Evolutionary conservation across 2,888 invertebrate genomes (phyloP).

Genomic region (Chromoteleia sp.): DNA sequence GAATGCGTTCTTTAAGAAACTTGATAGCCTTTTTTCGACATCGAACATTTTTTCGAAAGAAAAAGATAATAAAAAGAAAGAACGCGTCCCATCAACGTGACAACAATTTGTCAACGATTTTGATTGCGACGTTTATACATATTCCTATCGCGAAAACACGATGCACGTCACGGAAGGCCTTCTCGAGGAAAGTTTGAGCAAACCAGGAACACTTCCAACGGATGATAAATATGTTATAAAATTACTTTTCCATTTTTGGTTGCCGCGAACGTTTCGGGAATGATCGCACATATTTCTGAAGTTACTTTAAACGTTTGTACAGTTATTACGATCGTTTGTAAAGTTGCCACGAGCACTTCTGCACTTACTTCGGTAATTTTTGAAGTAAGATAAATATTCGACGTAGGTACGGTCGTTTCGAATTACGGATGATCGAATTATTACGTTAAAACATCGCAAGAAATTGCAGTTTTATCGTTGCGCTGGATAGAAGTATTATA

Average conservation of each 20-base stretch:
- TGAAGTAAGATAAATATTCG: slow-evolving; percentile 34
- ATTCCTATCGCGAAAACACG: slow-evolving; percentile 15
- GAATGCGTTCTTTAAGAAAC: background rate
- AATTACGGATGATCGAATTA: background rate
- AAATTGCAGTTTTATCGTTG: background rate
- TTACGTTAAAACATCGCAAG: background rate
- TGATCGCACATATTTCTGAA: slow-evolving; percentile 37
- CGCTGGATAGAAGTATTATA: no score
- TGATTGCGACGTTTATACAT: slow-evolving; percentile 22
- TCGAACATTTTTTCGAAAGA: background rate
- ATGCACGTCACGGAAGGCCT: slow-evolving; percentile 3
- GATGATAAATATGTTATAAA: slow-evolving; percentile 36
- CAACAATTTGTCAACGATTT: background rate
- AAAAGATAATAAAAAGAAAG: no score
- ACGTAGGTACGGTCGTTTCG: slow-evolving; percentile 7
- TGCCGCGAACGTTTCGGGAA: slow-evolving; percentile 27
- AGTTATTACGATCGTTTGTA: slow-evolving; percentile 44
- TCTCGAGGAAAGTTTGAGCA: slow-evolving; percentile 9
- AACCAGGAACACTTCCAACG: slow-evolving; percentile 28
- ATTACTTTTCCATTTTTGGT: slow-evolving; percentile 53
- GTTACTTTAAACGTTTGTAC: slow-evolving; percentile 41
- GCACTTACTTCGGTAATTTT: slow-evolving; percentile 29
- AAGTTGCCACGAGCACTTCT: slow-evolving; percentile 38
- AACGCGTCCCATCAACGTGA: background rate
- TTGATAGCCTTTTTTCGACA: background rate